Percentiles rank a stretch among this genome's conserved stretches.
Conservation (phyloP, 2,888 invertebrate species). For the Caenorhabditis afra region DNA sequence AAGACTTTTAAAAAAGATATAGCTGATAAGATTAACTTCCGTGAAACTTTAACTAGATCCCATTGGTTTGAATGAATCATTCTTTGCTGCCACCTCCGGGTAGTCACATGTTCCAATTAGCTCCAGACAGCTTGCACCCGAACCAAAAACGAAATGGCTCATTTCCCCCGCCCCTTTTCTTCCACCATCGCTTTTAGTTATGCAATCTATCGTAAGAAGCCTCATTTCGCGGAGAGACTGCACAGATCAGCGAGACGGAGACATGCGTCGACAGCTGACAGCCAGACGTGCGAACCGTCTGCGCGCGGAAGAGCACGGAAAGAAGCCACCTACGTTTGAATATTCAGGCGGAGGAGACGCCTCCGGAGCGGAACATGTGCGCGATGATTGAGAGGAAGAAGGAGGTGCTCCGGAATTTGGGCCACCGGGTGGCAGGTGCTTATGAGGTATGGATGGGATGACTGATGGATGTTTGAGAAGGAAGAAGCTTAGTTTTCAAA, state of each 20-base stretch:
- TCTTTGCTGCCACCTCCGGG: neutral
- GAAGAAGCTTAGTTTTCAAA: conserved; percentile 1
- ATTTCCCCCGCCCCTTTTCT: conserved; percentile 36
- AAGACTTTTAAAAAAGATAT: neutral
- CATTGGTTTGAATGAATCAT: neutral
- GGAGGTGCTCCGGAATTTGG: conserved; percentile 42
- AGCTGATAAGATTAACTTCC: neutral
- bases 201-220: conserved; percentile 56
- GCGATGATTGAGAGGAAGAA: conserved; percentile 23
- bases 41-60: no score
- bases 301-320: conserved; percentile 35
- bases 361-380: conserved; percentile 31
- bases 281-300: conserved; percentile 47
- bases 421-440: conserved; percentile 46
- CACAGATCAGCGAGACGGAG: conserved; percentile 24
- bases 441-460: conserved; percentile 50
- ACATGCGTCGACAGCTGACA: conserved; percentile 48
- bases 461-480: neutral
- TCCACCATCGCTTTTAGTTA: conserved; percentile 53
- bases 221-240: conserved; percentile 6
- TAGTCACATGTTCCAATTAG: conserved; percentile 15
- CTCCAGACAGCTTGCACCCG: conserved; percentile 5
- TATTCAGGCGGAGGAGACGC: conserved; percentile 17
- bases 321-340: conserved; percentile 43
- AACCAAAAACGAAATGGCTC: conserved; percentile 34